phyloP scores from a whole-genome alignment of 2,888 invertebrate genomes.

The Acleris laterana region DNA sequence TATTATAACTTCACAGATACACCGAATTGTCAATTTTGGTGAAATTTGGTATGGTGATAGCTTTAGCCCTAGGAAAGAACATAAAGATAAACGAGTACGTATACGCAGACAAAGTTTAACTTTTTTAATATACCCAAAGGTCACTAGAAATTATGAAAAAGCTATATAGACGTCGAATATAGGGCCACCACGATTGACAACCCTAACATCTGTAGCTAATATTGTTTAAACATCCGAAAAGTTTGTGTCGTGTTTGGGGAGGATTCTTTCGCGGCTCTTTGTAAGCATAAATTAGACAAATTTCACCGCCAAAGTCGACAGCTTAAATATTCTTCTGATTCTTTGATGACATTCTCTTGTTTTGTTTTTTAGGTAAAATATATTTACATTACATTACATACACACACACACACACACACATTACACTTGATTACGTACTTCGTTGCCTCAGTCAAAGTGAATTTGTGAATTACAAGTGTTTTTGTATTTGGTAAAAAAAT shows the following conservation, averaged over 20 bases:
- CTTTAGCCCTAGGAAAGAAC: too few relatives aligned
- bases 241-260: conserved; percentile 57
- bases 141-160: too few relatives aligned
- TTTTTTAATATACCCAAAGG: too few relatives aligned
- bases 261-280: conserved; percentile 57
- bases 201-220: conserved; percentile 46
- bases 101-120: too few relatives aligned
- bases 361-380: not conserved
- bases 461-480: too few relatives aligned
- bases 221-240: conserved; percentile 55
- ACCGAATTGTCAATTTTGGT: not conserved
- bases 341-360: conserved; percentile 17
- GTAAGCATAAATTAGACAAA: conserved; percentile 29
- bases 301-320: conserved; percentile 37
- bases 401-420: too few relatives aligned
- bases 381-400: too few relatives aligned
- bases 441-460: too few relatives aligned
- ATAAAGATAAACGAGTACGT: too few relatives aligned
- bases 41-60: too few relatives aligned
- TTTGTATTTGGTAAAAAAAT: too few relatives aligned
- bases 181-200: not conserved
- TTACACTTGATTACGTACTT: too few relatives aligned
- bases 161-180: not conserved
- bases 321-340: conserved; percentile 33
- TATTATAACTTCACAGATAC: not conserved